Conservation (phyloP, 2,888 invertebrate species). For the Cetonia aurata region DNA sequence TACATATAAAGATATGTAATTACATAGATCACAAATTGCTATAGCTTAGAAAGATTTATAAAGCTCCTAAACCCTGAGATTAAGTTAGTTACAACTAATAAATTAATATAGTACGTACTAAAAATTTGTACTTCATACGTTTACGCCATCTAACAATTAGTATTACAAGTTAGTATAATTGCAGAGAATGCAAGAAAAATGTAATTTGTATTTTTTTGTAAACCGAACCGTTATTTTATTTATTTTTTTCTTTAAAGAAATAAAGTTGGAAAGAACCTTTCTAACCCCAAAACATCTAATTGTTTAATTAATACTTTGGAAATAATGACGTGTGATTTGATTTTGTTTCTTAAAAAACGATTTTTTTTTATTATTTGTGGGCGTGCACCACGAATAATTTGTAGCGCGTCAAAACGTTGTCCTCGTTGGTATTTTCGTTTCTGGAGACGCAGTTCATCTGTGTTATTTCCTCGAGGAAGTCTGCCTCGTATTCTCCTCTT, state of each 20-base stretch:
- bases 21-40: too few species aligned
- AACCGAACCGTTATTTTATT: too few species aligned
- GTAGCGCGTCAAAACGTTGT: constrained; percentile 50
- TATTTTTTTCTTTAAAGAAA: too few species aligned
- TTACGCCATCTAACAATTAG: too few species aligned
- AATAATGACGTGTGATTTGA: neutral
- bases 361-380: constrained; percentile 44
- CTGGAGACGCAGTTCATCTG: constrained; percentile 66
- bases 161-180: too few species aligned
- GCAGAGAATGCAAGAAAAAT: too few species aligned
- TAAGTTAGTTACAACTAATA: neutral
- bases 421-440: constrained; percentile 65
- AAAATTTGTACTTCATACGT: too few species aligned
- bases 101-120: neutral
- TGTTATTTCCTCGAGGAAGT: constrained; percentile 70
- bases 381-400: constrained; percentile 54
- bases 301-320: too few species aligned
- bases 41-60: neutral
- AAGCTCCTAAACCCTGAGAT: constrained; percentile 28
- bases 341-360: too few species aligned
- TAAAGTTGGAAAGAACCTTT: too few species aligned
- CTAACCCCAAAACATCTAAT: neutral
- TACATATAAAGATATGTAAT: too few species aligned
- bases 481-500: constrained; percentile 74
- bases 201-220: too few species aligned